These are phyloP conservation scores for Cancer borealis DNA, from an alignment of 2,888 invertebrate species.

Conservation along the genomic window DNA sequence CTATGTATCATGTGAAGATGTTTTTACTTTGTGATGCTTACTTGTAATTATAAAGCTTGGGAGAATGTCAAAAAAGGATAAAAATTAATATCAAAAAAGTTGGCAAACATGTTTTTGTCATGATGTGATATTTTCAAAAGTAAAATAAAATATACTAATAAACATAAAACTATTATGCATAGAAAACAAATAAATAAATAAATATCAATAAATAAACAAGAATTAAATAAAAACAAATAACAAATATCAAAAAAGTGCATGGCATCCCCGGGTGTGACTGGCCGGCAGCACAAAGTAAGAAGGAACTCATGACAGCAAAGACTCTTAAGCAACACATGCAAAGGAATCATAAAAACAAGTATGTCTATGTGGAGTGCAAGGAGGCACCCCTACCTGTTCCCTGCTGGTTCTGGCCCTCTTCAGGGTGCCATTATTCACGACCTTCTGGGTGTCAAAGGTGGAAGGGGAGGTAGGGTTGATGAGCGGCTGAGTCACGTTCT, in stretches of 20 bases:
- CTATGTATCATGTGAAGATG: neutral
- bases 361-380: conserved; percentile 53
- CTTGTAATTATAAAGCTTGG: neutral
- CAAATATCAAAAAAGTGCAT: neutral
- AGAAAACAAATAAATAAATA: neutral
- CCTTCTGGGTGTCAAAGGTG: conserved; percentile 78
- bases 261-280: neutral
- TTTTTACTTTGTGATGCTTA: neutral
- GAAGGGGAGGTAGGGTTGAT: conserved; percentile 66
- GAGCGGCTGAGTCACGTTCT: conserved; percentile 64
- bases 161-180: neutral
- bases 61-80: neutral
- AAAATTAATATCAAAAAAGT: neutral
- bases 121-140: neutral
- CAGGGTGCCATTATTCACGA: conserved; percentile 79
- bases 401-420: conserved; percentile 79
- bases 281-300: conserved; percentile 11
- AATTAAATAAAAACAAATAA: neutral
- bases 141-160: neutral
- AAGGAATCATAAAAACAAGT: neutral
- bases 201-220: neutral
- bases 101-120: neutral
- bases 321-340: conserved; percentile 39
- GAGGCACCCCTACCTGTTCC: conserved; percentile 69
- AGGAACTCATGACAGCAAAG: conserved; percentile 31